These are phyloP conservation scores for Ips typographus DNA, from an alignment of 1,140 invertebrate species.

Conservation along the genomic window DNA sequence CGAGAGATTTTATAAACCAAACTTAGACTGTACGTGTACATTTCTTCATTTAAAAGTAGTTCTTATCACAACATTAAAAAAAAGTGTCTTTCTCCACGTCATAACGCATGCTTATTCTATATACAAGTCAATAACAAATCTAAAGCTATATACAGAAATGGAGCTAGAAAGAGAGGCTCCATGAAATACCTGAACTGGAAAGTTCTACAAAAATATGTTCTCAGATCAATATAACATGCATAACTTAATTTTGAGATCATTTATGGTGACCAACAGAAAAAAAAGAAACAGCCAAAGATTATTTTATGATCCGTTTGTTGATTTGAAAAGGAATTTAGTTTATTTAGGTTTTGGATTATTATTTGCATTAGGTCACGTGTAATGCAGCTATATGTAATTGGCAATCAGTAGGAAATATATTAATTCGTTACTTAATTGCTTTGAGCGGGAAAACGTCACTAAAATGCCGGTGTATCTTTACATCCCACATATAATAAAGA, in stretches of 20 bases:
- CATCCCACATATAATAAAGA: neutral
- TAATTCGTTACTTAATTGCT: neutral
- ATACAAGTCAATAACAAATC: constrained; percentile 40
- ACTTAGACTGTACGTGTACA: too few relatives aligned
- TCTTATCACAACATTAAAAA: constrained; percentile 44
- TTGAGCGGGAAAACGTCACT: neutral
- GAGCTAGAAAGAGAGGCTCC: constrained; percentile 37
- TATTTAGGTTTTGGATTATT: neutral
- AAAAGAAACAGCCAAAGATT: neutral
- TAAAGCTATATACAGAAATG: constrained; percentile 47
- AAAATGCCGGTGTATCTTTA: neutral
- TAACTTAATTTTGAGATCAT: constrained; percentile 49
- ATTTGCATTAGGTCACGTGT: too few relatives aligned
- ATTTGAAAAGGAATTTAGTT: neutral
- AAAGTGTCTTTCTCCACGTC: constrained; percentile 42
- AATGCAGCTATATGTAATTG: neutral
- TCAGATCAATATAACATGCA: constrained; percentile 42
- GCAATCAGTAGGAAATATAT: neutral
- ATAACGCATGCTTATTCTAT: constrained; percentile 41
- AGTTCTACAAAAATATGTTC: constrained; percentile 38
- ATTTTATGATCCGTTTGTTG: neutral
- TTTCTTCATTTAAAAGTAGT: constrained; percentile 7
- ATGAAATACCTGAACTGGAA: constrained; percentile 38
- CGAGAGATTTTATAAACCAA: neutral
- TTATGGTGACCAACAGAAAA: constrained; percentile 39